Evolutionary conservation across 2,113 vertebrate genomes (phyloP).

Genomic region (Poeciliopsis occidentalis): DNA sequence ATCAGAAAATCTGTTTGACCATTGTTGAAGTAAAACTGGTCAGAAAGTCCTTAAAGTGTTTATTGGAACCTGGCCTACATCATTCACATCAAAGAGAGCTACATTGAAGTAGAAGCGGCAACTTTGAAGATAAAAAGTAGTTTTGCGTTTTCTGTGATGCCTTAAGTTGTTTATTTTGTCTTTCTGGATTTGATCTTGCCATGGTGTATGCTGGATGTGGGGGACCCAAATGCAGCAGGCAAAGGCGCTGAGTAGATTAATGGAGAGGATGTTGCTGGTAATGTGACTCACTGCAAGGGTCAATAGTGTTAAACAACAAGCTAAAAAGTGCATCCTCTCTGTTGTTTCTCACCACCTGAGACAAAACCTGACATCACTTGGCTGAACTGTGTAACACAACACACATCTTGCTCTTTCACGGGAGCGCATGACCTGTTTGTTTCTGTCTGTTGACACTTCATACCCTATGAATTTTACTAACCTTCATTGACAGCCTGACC

Average conservation of each 20-base stretch:
- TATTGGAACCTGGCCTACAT: neutral
- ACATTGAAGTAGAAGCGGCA: no score
- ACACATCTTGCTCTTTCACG: conserved; percentile 21
- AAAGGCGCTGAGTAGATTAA: no score
- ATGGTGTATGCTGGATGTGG: no score
- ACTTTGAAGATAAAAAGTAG: no score
- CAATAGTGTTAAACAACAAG: neutral
- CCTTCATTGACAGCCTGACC: conserved; percentile 5
- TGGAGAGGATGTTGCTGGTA: neutral
- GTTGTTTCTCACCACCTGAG: conserved; percentile 32
- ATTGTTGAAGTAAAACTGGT: neutral
- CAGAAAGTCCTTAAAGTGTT: neutral
- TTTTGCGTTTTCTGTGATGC: no score
- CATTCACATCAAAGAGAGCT: neutral
- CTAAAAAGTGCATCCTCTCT: neutral
- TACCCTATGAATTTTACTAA: neutral
- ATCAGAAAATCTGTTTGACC: neutral
- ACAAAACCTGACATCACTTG: conserved; percentile 20
- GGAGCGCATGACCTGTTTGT: conserved; percentile 47
- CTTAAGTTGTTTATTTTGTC: no score
- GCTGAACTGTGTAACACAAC: conserved; percentile 32
- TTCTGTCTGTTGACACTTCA: conserved; percentile 23
- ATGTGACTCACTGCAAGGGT: neutral
- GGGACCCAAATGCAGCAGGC: no score
- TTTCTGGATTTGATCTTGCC: no score